Evolutionary conservation across 2,888 invertebrate genomes (phyloP).

Genomic region (Ochlodes sylvanus): DNA sequence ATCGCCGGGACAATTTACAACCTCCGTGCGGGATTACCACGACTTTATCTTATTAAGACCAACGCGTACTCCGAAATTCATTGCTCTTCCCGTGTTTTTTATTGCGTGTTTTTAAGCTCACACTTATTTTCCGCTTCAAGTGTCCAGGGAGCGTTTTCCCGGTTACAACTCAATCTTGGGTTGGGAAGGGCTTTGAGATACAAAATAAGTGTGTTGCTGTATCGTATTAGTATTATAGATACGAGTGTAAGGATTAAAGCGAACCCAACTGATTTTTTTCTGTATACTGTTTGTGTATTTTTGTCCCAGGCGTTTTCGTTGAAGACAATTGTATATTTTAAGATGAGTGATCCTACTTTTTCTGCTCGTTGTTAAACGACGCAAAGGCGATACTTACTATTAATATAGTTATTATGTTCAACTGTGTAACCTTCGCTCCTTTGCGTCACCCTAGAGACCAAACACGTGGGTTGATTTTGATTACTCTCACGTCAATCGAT

Average conservation of each 20-base stretch:
- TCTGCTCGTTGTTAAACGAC: too few species aligned
- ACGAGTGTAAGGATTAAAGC: background rate
- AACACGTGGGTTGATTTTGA: too few species aligned
- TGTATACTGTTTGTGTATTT: too few species aligned
- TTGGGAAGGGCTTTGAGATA: background rate
- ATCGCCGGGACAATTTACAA: constrained; percentile 45
- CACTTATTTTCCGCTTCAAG: constrained; percentile 32
- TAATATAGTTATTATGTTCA: too few species aligned
- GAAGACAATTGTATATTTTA: too few species aligned
- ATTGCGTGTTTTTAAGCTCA: constrained; percentile 31
- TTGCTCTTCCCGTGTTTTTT: constrained; percentile 32
- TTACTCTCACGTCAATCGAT: too few species aligned
- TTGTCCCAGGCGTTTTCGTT: too few species aligned
- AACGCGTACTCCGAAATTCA: constrained; percentile 28
- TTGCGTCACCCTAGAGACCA: too few species aligned
- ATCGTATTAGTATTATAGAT: background rate
- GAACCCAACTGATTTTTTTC: background rate
- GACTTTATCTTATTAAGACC: constrained; percentile 45
- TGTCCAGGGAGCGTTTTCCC: constrained; percentile 3
- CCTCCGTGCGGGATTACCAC: constrained; percentile 44
- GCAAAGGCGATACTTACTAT: too few species aligned
- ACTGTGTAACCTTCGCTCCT: too few species aligned
- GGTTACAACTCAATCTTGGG: constrained; percentile 12
- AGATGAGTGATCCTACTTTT: too few species aligned
- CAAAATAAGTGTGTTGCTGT: background rate